Evolutionary conservation across 2,113 vertebrate genomes (phyloP).

Genomic region (Numenius arquata): DNA sequence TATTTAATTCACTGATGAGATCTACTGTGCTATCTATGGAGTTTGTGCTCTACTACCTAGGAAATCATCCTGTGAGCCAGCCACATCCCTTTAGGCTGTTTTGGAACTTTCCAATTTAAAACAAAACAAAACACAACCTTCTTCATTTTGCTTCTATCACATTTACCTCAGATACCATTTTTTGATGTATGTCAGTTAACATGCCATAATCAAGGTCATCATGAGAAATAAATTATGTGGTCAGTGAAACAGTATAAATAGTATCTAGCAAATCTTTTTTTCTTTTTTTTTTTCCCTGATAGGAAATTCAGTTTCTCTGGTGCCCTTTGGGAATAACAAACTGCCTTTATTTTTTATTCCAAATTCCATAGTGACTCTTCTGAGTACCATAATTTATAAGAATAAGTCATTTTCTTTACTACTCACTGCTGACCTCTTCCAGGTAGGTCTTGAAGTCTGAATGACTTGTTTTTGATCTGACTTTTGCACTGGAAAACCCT

Average conservation of each 20-base stretch:
- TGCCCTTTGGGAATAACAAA: not conserved
- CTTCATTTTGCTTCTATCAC: not conserved
- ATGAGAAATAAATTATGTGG: conserved; percentile 17
- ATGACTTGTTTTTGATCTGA: not conserved
- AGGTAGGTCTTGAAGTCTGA: not conserved
- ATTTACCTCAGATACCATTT: not conserved
- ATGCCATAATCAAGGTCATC: not conserved
- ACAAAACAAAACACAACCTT: not conserved
- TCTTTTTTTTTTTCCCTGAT: not conserved
- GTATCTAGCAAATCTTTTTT: not conserved
- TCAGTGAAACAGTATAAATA: not conserved
- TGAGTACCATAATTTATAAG: not conserved
- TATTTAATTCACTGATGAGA: not conserved
- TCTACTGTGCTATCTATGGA: not conserved
- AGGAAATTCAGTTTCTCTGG: not conserved
- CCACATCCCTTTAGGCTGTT: not conserved
- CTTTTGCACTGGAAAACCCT: not conserved
- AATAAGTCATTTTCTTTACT: not conserved
- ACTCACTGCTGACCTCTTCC: not conserved
- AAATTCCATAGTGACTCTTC: not conserved
- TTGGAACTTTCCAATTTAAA: not conserved
- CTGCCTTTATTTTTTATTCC: not conserved
- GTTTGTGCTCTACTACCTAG: not conserved
- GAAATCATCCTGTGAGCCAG: not conserved
- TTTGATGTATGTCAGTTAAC: not conserved